phyloP scores from a whole-genome alignment of 1,140 invertebrate genomes.

The Macrostomum lignano region DNA sequence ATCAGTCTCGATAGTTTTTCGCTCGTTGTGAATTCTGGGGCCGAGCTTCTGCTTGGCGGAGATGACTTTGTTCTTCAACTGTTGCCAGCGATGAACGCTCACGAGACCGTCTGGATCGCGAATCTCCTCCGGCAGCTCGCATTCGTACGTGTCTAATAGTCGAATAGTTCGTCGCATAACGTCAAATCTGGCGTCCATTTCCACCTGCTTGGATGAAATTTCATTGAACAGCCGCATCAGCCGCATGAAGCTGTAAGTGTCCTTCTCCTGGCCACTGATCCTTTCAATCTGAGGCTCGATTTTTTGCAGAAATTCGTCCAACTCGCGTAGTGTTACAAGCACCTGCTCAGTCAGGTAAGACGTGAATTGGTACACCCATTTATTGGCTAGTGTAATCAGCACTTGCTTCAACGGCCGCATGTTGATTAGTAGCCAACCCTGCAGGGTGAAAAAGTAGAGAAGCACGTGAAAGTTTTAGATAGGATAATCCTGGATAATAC shows the following conservation, averaged over 20 bases:
- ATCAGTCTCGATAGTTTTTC: constrained; percentile 21
- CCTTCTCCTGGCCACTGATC: constrained; percentile 25
- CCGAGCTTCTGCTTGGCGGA: constrained; percentile 26
- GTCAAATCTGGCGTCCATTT: constrained; percentile 25
- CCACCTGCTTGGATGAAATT: constrained; percentile 23
- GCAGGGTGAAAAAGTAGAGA: constrained; percentile 5
- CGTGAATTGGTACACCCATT: constrained; percentile 28
- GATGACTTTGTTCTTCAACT: constrained; percentile 25
- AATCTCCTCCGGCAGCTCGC: constrained; percentile 16
- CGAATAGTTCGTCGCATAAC: constrained; percentile 22
- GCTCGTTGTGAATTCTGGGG: constrained; percentile 25
- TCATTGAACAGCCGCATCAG: constrained; percentile 28
- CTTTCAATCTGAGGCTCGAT: constrained; percentile 27
- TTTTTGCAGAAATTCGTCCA: constrained; percentile 21
- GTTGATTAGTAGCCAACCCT: constrained; percentile 25
- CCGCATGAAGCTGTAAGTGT: constrained; percentile 26
- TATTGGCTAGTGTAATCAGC: constrained; percentile 23
- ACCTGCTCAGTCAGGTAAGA: constrained; percentile 26
- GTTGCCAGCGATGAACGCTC: constrained; percentile 19
- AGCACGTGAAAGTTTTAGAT: neutral
- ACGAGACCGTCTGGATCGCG: constrained; percentile 18
- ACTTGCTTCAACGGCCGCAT: constrained; percentile 25
- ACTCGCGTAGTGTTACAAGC: constrained; percentile 13
- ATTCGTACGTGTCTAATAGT: constrained; percentile 23
- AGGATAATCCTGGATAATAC: too few relatives aligned